A percentile compares a stretch with the other conserved stretches of the same genome.
These are phyloP conservation scores for Lamellibrachia columna DNA, from an alignment of 2,888 invertebrate species.

Conservation along the genomic window DNA sequence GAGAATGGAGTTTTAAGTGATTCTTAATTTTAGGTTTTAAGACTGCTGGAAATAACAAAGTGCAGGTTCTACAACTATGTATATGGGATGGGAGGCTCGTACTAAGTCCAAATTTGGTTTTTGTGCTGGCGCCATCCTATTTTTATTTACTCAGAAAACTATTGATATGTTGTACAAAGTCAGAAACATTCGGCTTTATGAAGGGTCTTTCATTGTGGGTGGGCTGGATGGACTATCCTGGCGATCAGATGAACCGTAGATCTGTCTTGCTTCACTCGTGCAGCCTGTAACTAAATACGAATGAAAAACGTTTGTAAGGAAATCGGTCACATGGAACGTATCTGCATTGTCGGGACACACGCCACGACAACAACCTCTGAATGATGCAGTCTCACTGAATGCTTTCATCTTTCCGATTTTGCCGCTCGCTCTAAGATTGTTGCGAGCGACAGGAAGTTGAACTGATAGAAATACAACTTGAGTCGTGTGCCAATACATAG, in stretches of 20 bases:
- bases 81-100: too few relatives aligned
- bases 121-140: background rate
- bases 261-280: background rate
- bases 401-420: background rate
- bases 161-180: background rate
- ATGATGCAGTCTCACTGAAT: background rate
- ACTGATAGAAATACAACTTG: background rate
- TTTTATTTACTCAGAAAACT: background rate
- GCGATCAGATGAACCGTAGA: background rate
- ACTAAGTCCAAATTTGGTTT: too few relatives aligned
- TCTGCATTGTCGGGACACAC: background rate
- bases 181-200: background rate
- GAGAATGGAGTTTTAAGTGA: too few relatives aligned
- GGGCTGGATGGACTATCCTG: background rate
- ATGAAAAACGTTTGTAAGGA: constrained; percentile 7
- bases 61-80: too few relatives aligned
- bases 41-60: too few relatives aligned
- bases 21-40: too few relatives aligned
- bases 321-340: background rate
- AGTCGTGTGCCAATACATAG: background rate
- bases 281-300: background rate
- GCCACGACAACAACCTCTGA: background rate
- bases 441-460: background rate
- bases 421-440: background rate
- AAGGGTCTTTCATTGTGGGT: background rate